Base-by-base conservation (phyloP, 2,888 invertebrate genomes). In the Arctia plantaginis region DNA sequence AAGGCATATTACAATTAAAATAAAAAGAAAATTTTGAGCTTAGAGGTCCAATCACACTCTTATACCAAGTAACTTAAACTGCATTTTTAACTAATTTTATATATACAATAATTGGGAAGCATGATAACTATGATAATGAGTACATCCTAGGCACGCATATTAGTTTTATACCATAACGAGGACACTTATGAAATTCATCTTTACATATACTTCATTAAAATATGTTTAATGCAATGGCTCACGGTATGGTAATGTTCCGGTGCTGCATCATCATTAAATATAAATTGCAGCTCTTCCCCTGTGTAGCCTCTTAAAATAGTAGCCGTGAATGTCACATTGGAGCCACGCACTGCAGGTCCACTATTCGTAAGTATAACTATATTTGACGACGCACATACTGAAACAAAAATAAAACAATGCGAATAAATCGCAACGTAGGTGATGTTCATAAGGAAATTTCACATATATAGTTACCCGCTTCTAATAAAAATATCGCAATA, bases 271-370 rank as follows among this genome's bases (percentile, higher is more conserved):
- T 98, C 98, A 75, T 85, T 88, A 96, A 97, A 98, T 51, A 87
- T 91, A 92, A 96, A 98, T 81, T 90, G 89, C 3, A 93, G 83
- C 41, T 84, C 85, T 82, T 91, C 88, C 70, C 94, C 96, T 8
- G 85, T 87, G 69, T 93, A 94, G 71, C 94, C 92, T 55, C 90
- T 92, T 74, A 76, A 27, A 39, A 98, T 91, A 78, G 96, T 95
- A 30, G 97, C 97, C 80, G 92, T 96, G 87, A 98, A 97, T 79
- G 97, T 97, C 65, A 98, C 96, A 71, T 96, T 97, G 8, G 97
- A 97, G 35, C 98, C 98, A 72, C 96, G 92, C 27, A 98, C 97
- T n/a, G 97, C 96, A 68, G 97, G 97, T 15, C 97, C 97, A 91
- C 97, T 96, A 79, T 96, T 96, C 20, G 93, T 93, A 79, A 98